Conservation (phyloP, 2,113 vertebrate species). For the Scatophagus argus region DNA sequence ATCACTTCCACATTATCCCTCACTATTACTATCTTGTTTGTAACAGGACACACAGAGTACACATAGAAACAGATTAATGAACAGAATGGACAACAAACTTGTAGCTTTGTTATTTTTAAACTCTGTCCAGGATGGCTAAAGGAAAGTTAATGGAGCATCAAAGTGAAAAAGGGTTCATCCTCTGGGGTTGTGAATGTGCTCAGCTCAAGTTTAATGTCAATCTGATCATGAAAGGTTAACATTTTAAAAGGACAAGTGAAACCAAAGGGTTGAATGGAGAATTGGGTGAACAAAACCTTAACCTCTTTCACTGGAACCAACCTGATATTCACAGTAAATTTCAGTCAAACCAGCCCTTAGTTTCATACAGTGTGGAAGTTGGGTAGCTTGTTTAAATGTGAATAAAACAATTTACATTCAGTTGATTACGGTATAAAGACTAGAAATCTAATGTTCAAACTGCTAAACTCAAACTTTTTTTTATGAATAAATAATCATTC, state of each 20-base stretch:
- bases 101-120: not conserved
- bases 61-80: not conserved
- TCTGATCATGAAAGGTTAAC: not conserved
- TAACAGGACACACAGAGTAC: not conserved
- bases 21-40: not conserved
- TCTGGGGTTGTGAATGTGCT: not conserved
- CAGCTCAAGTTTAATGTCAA: not conserved
- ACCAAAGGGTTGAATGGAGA: not conserved
- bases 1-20: not conserved
- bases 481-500: too few relatives aligned
- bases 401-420: too few relatives aligned
- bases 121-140: too few relatives aligned
- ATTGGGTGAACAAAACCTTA: too few relatives aligned
- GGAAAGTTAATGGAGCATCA: not conserved
- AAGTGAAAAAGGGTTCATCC: not conserved
- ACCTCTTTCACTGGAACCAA: too few relatives aligned
- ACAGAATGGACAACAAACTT: not conserved
- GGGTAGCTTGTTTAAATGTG: too few relatives aligned
- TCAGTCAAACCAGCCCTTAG: not conserved
- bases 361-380: too few relatives aligned
- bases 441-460: too few relatives aligned
- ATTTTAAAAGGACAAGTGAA: not conserved
- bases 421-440: too few relatives aligned
- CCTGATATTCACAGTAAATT: not conserved
- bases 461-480: too few relatives aligned